Base-by-base conservation (phyloP, 2,888 invertebrate genomes). In the Yponomeuta cagnagella region DNA sequence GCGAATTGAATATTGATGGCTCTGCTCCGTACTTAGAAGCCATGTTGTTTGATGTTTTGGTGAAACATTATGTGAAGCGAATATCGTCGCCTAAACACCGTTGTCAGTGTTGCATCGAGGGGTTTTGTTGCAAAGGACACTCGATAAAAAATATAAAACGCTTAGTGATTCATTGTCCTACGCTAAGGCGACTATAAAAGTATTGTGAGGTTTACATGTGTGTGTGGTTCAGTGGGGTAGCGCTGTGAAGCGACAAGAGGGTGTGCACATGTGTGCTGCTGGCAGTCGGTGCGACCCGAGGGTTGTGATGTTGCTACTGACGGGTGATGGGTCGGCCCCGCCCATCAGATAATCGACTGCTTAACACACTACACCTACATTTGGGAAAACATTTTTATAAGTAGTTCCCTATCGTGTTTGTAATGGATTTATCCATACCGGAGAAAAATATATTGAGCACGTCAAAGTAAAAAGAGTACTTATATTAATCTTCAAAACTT, bases 81-180 rank as follows among this genome's bases (percentile, higher is more conserved):
- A 75, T 70, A 78, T 82, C 80, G 76, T 81, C 70, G 63, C 70
- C 70, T 63, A 70, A 63, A n/a, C 58, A 69, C 33, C 63, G 80
- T 78, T 77, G 76, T 80, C 77, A 72, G 73, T 76, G 81, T 78
- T 76, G 77, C 73, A 74, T 77, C 77, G 78, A 80, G 83, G 87
- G 84, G 80, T 77, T 78, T 76, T 76, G 74, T 75, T 75, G 85
- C 83, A 88, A 87, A 86, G 82, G 80, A 82, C 80, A 86, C 82
- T 12, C 15, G 87, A 89, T 88, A 84, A 90, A 86, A 79, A 64
- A 30, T 63, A 69, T 89, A 89, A 90, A 89, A 86, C 87, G 89
- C 88, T 91, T 90, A 88, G 76, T 78, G 79, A 78, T 80, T 80
- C 81, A 87, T 88, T 90, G 87, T 89, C 82, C 84, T 80, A 81